Base-by-base conservation (phyloP, 2,888 invertebrate genomes). In the Philhelius pedissequus region DNA sequence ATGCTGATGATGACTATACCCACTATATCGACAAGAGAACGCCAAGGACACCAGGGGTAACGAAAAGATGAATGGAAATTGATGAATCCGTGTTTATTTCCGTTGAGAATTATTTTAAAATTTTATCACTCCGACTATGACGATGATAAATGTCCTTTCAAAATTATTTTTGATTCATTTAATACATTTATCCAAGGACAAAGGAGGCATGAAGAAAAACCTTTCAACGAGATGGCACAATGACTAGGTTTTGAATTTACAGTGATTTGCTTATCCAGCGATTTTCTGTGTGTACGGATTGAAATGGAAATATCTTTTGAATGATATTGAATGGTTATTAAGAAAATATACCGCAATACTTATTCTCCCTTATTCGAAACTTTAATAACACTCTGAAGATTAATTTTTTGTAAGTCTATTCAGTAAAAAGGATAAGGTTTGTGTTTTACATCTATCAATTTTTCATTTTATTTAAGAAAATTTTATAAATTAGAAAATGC, bases 51-150 rank as follows among this genome's bases (percentile, higher is more conserved):
- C 18, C 38, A 38, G 71, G 62, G 80, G 70, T 80, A 76, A 45
- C 80, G 74, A 74, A 77, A 75, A 79, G 77, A 82, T 87, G 87
- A 87, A 87, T 87, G 86, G 87, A 87, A 87, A 87, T 87, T 87
- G 87, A 87, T 87, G 87, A 87, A 87, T 87, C 79, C 87, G 87
- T 86, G 84, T 87, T 87, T 87, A 87, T 87, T 87, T 87, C 87
- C 87, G 79, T 75, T 86, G 87, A 87, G 87, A 86, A 73, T 86
- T 75, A 82, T 86, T 87, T 86, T 86, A 83, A 86, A 87, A 86
- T 87, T 87, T 71, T 73, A 69, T 75, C 74, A 30, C 52, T 68
- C 60, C 80, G 75, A 48, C 45, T 32, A 68, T 52, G 68, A 71
- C 66, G 32, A 70, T 35, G 82, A 82, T 86, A 69, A 83, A 86